Evolutionary conservation across 1,140 invertebrate species (phyloP).

Genomic region (Trachelipus rathkii): DNA sequence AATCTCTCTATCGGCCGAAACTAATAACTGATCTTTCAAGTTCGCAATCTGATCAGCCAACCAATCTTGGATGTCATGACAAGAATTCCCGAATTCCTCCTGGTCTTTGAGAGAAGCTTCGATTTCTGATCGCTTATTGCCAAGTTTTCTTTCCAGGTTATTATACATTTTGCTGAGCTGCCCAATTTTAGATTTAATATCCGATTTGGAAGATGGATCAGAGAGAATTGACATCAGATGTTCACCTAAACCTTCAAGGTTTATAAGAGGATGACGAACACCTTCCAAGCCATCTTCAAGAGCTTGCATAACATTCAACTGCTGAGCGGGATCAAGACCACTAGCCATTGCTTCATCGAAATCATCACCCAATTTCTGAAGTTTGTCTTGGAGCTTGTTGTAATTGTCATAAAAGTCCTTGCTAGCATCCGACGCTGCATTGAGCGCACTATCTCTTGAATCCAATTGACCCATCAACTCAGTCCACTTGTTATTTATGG

Average conservation of each 20-base stretch:
- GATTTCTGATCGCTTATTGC: slow-evolving; percentile 81
- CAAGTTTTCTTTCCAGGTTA: slow-evolving; percentile 79
- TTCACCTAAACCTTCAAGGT: slow-evolving; percentile 78
- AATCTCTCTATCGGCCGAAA: slow-evolving; percentile 78
- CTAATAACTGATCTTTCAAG: slow-evolving; percentile 68
- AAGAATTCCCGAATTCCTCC: slow-evolving; percentile 78
- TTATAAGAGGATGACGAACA: slow-evolving; percentile 76
- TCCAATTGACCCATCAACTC: slow-evolving; percentile 73
- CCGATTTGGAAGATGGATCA: slow-evolving; percentile 79
- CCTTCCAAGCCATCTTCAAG: slow-evolving; percentile 81
- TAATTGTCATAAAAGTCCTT: slow-evolving; percentile 84
- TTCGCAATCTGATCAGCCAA: slow-evolving; percentile 67
- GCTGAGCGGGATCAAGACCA: slow-evolving; percentile 72
- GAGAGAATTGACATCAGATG: slow-evolving; percentile 83
- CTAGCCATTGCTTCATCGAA: slow-evolving; percentile 75
- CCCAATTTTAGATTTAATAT: slow-evolving; percentile 81
- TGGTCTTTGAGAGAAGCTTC: slow-evolving; percentile 69
- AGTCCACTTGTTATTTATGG: slow-evolving; percentile 64
- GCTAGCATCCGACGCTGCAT: slow-evolving; percentile 80
- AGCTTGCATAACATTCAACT: slow-evolving; percentile 72
- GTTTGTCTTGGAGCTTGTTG: slow-evolving; percentile 68
- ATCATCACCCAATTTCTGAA: slow-evolving; percentile 79
- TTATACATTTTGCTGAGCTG: slow-evolving; percentile 77
- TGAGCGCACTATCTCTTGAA: slow-evolving; percentile 73
- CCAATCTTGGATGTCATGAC: slow-evolving; percentile 82